A percentile compares a stretch with the other conserved stretches of the same genome.
These are phyloP conservation scores for Resseliella maxima DNA, from an alignment of 2,888 invertebrate species.

Conservation along the genomic window DNA sequence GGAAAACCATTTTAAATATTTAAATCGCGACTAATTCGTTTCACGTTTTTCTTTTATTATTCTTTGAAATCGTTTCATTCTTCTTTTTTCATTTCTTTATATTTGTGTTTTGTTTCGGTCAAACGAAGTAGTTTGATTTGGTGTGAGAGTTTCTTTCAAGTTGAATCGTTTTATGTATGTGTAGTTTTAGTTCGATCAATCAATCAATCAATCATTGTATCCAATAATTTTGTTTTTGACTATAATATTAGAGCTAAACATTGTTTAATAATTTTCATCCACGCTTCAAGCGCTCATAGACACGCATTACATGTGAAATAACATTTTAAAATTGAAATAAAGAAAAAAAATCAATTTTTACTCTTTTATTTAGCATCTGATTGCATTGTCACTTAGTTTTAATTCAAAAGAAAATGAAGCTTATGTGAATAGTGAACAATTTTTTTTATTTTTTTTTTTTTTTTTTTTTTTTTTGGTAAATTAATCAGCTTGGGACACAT, in stretches of 20 bases:
- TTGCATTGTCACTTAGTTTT: conserved; percentile 26
- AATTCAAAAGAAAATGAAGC: not conserved
- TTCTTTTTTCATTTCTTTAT: not conserved
- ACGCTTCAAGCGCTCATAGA: not conserved
- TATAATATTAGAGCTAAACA: conserved; percentile 1
- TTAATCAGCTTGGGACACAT: too few relatives aligned
- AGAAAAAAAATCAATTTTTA: conserved; percentile 18
- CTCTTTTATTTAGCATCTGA: conserved; percentile 13
- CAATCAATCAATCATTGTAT: not conserved
- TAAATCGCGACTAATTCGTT: conserved; percentile 49
- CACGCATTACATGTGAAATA: conserved; percentile 9
- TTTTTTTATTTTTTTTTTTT: conserved; percentile 5
- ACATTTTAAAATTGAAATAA: too few relatives aligned
- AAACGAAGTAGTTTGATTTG: not conserved
- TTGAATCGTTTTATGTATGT: not conserved
- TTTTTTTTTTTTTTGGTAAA: not conserved
- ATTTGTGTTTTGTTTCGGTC: conserved; percentile 1
- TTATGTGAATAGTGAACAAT: conserved; percentile 40
- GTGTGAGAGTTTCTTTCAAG: not conserved
- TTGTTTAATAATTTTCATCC: conserved; percentile 54
- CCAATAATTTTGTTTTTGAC: not conserved
- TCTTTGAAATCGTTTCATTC: conserved; percentile 46
- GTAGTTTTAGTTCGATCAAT: not conserved
- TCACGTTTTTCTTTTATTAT: conserved; percentile 52
- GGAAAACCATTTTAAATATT: conserved; percentile 40